A percentile compares a stretch with the other conserved stretches of the same genome.
These are phyloP conservation scores for Cephus runcator DNA, from an alignment of 2,888 invertebrate genomes.

Conservation along the genomic window DNA sequence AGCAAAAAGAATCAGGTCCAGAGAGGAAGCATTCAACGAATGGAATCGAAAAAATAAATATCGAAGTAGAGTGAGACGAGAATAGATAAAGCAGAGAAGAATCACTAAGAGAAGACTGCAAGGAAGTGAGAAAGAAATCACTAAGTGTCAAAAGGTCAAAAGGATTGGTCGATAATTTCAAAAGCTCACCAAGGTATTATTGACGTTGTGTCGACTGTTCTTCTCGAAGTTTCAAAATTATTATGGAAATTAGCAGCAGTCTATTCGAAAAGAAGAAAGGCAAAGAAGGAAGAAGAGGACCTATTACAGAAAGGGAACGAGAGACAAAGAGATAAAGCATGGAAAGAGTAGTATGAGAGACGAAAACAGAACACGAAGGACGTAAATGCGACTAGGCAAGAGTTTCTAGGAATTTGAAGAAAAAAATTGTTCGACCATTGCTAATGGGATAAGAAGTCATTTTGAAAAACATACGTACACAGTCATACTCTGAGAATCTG, in stretches of 20 bases:
- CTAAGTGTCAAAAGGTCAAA: not conserved
- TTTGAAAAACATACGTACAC: not conserved
- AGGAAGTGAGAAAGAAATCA: not conserved
- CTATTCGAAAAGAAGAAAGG: not conserved
- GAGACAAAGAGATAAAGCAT: not conserved
- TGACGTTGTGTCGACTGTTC: not conserved
- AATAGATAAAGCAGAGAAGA: not conserved
- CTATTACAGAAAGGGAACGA: not conserved
- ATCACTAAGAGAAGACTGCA: not conserved
- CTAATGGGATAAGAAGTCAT: not conserved
- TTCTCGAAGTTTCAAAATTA: not conserved
- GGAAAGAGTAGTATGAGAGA: slow-evolving; percentile 16
- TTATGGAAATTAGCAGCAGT: not conserved
- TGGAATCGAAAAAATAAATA: not conserved
- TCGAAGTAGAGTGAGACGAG: not conserved
- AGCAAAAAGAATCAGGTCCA: not conserved
- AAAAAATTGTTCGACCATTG: not conserved
- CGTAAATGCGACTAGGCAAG: slow-evolving; percentile 32
- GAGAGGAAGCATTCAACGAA: not conserved
- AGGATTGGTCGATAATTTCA: not conserved
- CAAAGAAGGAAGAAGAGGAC: not conserved
- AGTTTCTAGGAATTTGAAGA: slow-evolving; percentile 7
- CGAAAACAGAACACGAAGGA: slow-evolving; percentile 43
- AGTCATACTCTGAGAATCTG: not conserved
- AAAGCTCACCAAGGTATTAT: not conserved